Base-by-base conservation (phyloP, 2,888 invertebrate genomes). In the Calliphora vomitoria region DNA sequence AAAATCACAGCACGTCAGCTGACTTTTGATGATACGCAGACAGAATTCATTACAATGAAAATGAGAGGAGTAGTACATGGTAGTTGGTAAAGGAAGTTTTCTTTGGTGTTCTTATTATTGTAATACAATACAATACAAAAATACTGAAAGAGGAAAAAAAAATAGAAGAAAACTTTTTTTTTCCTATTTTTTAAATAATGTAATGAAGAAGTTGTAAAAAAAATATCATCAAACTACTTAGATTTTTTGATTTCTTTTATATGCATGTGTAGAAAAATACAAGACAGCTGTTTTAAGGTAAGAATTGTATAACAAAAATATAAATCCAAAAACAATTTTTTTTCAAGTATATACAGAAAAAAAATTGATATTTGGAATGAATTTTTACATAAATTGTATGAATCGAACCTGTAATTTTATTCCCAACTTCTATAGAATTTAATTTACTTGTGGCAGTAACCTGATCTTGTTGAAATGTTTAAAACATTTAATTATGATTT, bases 1-100 rank as follows among this genome's bases (percentile, higher is more conserved):
- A 88, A 88, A 89, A 89, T 89, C 89, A 85, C 87, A 86, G 88
- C 89, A 89, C 88, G 89, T 89, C 89, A 90, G 89, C 89, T 89
- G 88, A 86, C 87, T 88, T 86, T 82, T 74, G 74, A 82, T 88
- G 89, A 89, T 89, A 90, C 90, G 90, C 90, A 90, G 88, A 89
- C 90, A 86, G 90, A 90, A 90, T 89, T 88, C 88, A 89, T 90
- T 89, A 90, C 88, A 82, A 88, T 71, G 86, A 82, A 83, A 84
- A 53, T 79, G 60, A 58, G 55, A 69, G 41, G 64, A 35, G 53
- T 53, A n/a, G 8, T n/a, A 41, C 15, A 25, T 20, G 38, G 3
- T 10, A 58, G 8, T 11, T 66, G 13, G 55, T 71, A 55, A 44
- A 50, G 62, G 44, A 25, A 18, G 15, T 25, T 15, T 53, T 53